Conservation (phyloP, 23 tunicate species). For the Styela clava region DNA sequence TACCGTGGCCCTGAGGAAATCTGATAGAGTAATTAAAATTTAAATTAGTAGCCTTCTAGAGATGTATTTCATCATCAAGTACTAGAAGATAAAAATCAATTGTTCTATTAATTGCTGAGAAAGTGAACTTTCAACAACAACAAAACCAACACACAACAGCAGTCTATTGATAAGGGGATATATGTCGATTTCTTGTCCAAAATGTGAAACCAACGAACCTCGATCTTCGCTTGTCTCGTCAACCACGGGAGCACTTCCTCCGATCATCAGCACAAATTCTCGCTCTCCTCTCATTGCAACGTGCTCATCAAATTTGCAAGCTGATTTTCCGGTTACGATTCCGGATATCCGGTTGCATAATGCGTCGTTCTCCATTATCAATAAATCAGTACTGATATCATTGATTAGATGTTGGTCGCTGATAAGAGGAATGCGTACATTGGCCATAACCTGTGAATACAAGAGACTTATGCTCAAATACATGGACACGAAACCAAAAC, state of each 20-base stretch:
- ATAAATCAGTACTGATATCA: conserved; percentile 58
- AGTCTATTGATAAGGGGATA: too few species aligned
- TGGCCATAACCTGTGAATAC: conserved; percentile 63
- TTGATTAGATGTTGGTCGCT: conserved; percentile 37
- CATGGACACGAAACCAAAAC: too few species aligned
- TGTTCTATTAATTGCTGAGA: too few species aligned
- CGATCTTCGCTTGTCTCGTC: conserved; percentile 82
- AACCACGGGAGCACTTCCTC: conserved; percentile 67
- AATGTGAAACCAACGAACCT: too few species aligned
- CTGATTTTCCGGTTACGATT: conserved; percentile 48
- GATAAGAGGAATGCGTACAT: conserved; percentile 74
- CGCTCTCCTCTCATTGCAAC: conserved; percentile 61
- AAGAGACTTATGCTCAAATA: background rate
- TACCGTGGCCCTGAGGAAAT: too few species aligned
- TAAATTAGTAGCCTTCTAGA: too few species aligned
- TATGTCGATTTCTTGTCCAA: too few species aligned
- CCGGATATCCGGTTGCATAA: conserved; percentile 39
- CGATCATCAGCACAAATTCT: conserved; percentile 45
- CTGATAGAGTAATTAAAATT: too few species aligned
- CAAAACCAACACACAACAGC: too few species aligned
- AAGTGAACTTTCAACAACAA: too few species aligned
- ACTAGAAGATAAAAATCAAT: too few species aligned
- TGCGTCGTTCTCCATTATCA: conserved; percentile 58
- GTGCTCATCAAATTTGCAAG: conserved; percentile 24
- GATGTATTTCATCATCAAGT: too few species aligned